Base-by-base conservation (phyloP, 2,888 invertebrate genomes). In the Idaea straminata region DNA sequence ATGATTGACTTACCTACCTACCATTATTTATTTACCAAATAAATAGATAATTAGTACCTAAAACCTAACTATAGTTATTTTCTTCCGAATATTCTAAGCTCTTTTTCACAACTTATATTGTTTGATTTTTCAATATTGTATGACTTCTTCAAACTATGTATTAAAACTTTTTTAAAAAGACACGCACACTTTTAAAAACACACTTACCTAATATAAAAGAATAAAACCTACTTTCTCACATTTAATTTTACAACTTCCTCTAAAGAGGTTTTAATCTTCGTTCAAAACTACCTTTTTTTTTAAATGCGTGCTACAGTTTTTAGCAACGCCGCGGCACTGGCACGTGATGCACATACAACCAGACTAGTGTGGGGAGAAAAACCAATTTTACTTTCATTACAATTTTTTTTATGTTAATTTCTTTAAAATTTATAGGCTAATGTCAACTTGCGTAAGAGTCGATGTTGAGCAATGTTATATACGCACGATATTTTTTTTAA, bases 321-420 rank as follows among this genome's bases (percentile, higher is more conserved):
- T 84, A 85, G 79, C 79, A 78, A 63, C 79, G 66, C 64, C 85
- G 79, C 87, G 84, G 75, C 76, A 90, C 89, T 89, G 87, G 75
- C 79, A 78, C 74, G 72, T 80, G 78, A 78, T 78, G 35, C 61
- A 70, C 75, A 77, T 79, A 69, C 69, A 72, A 69, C 76, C 73
- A 70, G 65, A 69, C 67, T 25, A 70, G 80, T 77, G 81, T 79
- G 88, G 79, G 83, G 85, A 81, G 68, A 67, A 67, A 69, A 85
- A 85, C 86, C 25, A 47, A 82, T 85, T 85, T 77, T 76, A 81
- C 84, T 84, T 84, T 83, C 83, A 74, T 80, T 77, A 64, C 62
- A 65, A 64, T 63, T 73, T 67, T 66, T 72, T 73, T 67, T 63
- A 57, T 62, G 47, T 62, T 62, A 35, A 36, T 61, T 47, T 47